Percentiles rank a stretch among this genome's conserved stretches.
Evolutionary conservation across 2,113 vertebrate species (phyloP).

Genomic region (Mohoua ochrocephala): DNA sequence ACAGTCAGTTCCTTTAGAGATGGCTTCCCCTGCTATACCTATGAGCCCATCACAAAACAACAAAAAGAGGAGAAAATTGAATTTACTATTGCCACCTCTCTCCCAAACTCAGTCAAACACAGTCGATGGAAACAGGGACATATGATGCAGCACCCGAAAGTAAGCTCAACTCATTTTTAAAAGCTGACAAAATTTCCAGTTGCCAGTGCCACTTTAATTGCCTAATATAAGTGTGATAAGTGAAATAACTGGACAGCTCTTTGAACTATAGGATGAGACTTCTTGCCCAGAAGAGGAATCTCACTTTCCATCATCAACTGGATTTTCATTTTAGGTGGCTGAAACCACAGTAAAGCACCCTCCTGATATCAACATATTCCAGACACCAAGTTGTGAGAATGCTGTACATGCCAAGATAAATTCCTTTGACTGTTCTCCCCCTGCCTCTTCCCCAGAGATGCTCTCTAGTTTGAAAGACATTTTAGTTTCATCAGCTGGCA

Average conservation of each 20-base stretch:
- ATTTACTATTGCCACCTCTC: background rate
- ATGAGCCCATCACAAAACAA: background rate
- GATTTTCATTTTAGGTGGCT: constrained; percentile 14
- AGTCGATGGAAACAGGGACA: background rate
- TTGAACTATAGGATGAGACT: background rate
- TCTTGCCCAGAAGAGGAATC: background rate
- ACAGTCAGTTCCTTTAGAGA: background rate
- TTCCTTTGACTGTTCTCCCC: background rate
- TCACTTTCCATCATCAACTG: background rate
- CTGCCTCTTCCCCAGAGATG: background rate
- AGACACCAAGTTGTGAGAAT: background rate
- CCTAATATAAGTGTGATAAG: background rate
- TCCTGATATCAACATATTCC: background rate
- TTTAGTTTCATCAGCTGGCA: background rate
- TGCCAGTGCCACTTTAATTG: background rate
- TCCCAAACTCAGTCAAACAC: background rate
- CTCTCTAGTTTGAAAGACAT: background rate
- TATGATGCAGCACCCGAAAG: background rate
- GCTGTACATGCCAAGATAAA: background rate
- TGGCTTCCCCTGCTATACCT: accelerated
- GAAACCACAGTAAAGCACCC: background rate
- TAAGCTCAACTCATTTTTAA: background rate
- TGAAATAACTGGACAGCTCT: background rate
- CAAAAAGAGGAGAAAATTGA: background rate
- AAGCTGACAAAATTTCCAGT: background rate